Base-by-base conservation (phyloP, 92 coral and sea anemone species). In the Epizoanthus illoricatus region DNA sequence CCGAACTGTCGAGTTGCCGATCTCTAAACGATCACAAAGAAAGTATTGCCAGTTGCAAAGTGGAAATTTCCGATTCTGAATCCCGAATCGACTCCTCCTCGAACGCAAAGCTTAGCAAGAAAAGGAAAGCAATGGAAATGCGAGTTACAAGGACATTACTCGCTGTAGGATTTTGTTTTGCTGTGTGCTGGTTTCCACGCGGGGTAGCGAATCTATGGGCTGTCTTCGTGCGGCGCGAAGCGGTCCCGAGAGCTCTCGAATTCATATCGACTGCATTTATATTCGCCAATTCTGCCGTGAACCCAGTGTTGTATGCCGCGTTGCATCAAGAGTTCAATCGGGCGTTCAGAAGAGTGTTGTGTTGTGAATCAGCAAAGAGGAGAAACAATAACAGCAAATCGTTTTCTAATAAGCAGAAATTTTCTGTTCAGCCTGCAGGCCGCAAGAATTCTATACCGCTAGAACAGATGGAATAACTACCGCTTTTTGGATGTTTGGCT, bases 161-260 rank as follows among this genome's bases (percentile, higher is more conserved):
- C 4, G 90, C 95, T 5, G 94, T 97, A 7, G 97, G 92, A 39
- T 71, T 91, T 62, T 97, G 97, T 21, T 97, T 97, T 79, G 99
- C 92, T 17, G 89, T 90, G 23, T 97, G 92, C 43, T 97, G 99
- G 99, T 86, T 94, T 68, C 99, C 99, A 40, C 86, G 99, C 17
- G 97, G 98, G 36, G 57, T 97, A 79, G 99, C 97, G 60, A 97
- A 94, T 86, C 88, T 97, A 19, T 94, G 99, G 96, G 98, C 99
- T 47, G 87, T 92, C 49, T 87, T 89, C 66, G 88, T 45, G 73
- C 85, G 89, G 17, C 99, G 99, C 70, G 88, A 97, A 20, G 79
- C 85, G 9, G 99, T 97, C 18, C 99, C 99, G 23, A 84, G 81
- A n/a, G 89, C 90, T 60, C 89, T 97, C 8, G 99, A 97, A 84